Percentiles rank a stretch among this genome's conserved stretches.
Conservation (phyloP, 2,888 invertebrate species). For the Acanthopleura granulata region DNA sequence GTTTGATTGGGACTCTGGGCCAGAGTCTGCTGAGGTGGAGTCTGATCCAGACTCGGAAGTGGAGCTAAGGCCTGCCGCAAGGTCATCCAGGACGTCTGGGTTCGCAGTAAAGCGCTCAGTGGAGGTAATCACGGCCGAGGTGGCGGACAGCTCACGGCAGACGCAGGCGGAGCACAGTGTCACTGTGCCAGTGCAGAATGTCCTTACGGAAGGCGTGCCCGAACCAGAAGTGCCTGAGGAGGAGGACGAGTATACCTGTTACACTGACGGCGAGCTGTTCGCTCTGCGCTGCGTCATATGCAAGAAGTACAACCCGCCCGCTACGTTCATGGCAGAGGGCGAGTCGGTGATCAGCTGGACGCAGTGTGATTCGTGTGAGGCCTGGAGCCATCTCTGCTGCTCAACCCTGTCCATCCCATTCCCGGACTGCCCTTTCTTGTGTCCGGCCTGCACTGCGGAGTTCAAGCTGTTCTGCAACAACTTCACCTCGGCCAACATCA, state of each 20-base stretch:
- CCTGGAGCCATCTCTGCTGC: conserved; percentile 1
- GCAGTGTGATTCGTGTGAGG: conserved; percentile 13
- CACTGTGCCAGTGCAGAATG: neutral
- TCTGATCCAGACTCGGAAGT: neutral
- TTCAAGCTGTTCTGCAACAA: conserved; percentile 6
- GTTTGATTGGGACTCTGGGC: neutral
- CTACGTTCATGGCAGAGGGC: neutral
- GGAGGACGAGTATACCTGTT: neutral
- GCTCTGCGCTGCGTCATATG: neutral
- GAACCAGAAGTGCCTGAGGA: neutral
- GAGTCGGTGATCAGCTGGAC: conserved; percentile 4
- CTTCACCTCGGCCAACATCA: conserved; percentile 12
- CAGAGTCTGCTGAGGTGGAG: neutral
- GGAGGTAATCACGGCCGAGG: neutral
- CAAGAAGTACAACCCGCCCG: neutral
- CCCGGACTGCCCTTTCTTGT: conserved; percentile 1
- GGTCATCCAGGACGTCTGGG: neutral
- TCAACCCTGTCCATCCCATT: neutral
- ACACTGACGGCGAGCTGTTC: neutral
- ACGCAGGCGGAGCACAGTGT: neutral
- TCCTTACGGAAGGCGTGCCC: neutral
- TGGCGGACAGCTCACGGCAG: neutral
- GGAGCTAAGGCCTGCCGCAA: neutral
- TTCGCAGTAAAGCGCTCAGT: neutral
- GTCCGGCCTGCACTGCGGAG: neutral